Evolutionary conservation across 2,888 invertebrate species (phyloP), one percentile per base, ranked within the genome.

Genomic region (Stegana nigrithorax): DNA sequence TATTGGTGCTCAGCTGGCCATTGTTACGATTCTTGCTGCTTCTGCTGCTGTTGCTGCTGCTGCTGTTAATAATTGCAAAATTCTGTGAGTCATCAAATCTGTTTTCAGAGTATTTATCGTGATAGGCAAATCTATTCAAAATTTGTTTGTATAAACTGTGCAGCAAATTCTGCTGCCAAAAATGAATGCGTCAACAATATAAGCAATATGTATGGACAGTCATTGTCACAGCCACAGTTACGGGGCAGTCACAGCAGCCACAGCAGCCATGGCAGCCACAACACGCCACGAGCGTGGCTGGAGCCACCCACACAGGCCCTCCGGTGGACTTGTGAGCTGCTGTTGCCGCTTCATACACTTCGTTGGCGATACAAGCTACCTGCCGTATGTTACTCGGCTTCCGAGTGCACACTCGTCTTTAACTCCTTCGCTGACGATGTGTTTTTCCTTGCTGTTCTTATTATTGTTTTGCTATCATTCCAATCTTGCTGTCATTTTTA

Each of bases 101-200:
- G 55, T 55, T 60, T 68, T 72, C 60, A 65, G 71, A 76, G 77
- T 77, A 75, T 76, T 76, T 78, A 76, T 76, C 77, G 78, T 76
- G 79, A 77, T 76, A 72, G 75, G 72, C 71, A 73, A 77, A 76
- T 78, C 76, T 74, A 76, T 77, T 72, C 77, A 78, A 76, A 77
- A 74, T 74, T 73, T 71, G 55, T 45, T 73, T 72, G 70, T 77
- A 66, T 68, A 64, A 59, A 67, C 70, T 67, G 63, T 70, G 67
- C 47, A 29, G 42, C 27, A 63, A 42, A 36, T 36, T 26, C 59
- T 42, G 27, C 59, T 12, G 47, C 57, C 21, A 25, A n/a, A n/a
- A n/a, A n/a, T n/a, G n/a, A n/a, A n/a, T n/a, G n/a, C n/a, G n/a
- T n/a, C n/a, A n/a, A n/a, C n/a, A n/a, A n/a, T n/a, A n/a, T n/a